Base-by-base conservation (phyloP, 2,888 invertebrate species). In the Dryobotodes eremita region DNA sequence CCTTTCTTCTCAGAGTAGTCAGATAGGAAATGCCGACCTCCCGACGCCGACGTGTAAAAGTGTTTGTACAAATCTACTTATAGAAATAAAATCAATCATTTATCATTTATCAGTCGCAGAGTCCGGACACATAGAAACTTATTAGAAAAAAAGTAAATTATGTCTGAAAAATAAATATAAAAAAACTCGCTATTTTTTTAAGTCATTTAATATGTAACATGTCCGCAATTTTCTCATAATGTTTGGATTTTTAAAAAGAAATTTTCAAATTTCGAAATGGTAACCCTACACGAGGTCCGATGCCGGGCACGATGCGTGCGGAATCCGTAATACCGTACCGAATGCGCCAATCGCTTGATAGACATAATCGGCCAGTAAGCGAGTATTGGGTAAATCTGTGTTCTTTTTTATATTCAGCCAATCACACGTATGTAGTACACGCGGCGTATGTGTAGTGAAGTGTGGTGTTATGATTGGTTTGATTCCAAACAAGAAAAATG, bases 261-360 rank as follows among this genome's bases (percentile, higher is more conserved):
- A 0, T 42, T 57, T 36, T n/a, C 10, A 17, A 20, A 20, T 13
- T 70, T n/a, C 11, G 17, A 57, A n/a, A 42, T 70, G 36, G 64
- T 42, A 42, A 70, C 59, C 70, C 70, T 70, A 57, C 36, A 11
- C 36, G 77, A 81, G 82, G 81, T 85, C 88, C 80, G 64, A 84
- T 84, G 79, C 78, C 31, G 68, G 59, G 74, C 85, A 83, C 85
- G 87, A 83, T 82, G 85, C 84, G 79, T 82, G 75, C 26, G 80
- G 83, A 80, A 89, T 86, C 82, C 70, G 84, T 87, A 87, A 79
- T 87, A 84, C 83, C 77, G 80, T 80, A 71, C 64, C 70, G 75
- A 85, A 85, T 79, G 75, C 78, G 79, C 80, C 80, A 81, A 86
- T 77, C 75, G 42, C 81, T 75, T 83, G 87, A 88, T 80, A 70